Conservation (phyloP, 2,113 vertebrate genomes). For the Numida meleagris region DNA sequence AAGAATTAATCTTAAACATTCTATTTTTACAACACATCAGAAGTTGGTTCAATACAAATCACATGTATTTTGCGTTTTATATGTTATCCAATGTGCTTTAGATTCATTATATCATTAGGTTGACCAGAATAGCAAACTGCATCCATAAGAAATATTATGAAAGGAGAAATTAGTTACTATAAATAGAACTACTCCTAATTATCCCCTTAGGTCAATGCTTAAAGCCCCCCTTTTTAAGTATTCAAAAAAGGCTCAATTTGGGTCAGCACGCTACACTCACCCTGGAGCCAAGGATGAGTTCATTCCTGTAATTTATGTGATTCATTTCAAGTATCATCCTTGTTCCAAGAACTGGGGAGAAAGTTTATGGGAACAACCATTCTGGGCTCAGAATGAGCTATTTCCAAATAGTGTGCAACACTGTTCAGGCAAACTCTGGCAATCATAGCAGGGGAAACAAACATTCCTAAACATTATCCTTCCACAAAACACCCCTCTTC, state of each 20-base stretch:
- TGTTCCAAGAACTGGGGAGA: background rate
- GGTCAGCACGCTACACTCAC: background rate
- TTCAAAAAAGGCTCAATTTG: background rate
- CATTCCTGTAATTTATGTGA: background rate
- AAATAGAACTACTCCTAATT: background rate
- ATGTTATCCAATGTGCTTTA: background rate
- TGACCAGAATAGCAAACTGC: background rate
- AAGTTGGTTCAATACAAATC: background rate
- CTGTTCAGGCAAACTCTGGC: background rate
- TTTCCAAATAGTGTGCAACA: background rate
- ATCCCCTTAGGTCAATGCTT: background rate
- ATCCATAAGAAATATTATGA: background rate
- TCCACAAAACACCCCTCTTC: background rate
- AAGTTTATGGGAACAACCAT: background rate
- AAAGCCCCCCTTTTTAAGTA: background rate
- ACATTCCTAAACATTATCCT: background rate
- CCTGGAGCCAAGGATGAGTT: background rate
- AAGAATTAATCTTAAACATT: background rate
- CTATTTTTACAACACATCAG: background rate
- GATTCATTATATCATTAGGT: background rate
- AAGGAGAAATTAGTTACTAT: background rate
- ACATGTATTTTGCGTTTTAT: background rate
- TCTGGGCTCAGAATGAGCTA: background rate
- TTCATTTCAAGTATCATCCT: background rate
- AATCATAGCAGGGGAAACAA: background rate